Percentiles rank a stretch among this genome's conserved stretches.
Conservation (phyloP, 2,888 invertebrate species). For the Heteromurus nitidus region DNA sequence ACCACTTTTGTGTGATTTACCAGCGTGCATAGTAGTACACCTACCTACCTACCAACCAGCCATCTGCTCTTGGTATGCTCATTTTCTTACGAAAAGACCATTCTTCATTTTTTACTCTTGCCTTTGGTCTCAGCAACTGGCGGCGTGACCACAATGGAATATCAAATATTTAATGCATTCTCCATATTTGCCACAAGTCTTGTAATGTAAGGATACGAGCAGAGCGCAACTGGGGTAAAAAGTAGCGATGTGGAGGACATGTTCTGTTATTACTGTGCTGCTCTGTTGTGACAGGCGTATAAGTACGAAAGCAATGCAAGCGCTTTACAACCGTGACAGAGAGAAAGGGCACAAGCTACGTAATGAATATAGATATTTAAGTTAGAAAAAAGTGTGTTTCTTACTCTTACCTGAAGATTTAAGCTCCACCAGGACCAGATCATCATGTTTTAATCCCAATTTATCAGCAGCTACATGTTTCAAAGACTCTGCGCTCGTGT, state of each 20-base stretch:
- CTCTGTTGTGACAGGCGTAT: too few relatives aligned
- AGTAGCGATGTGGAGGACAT: too few relatives aligned
- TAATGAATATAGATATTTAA: background rate
- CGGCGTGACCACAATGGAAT: slow-evolving; percentile 53
- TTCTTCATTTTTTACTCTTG: slow-evolving; percentile 1
- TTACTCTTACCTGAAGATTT: slow-evolving; percentile 80
- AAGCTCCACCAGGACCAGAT: slow-evolving; percentile 84
- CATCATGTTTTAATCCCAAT: slow-evolving; percentile 82
- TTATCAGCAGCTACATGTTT: slow-evolving; percentile 85
- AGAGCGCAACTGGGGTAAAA: too few relatives aligned
- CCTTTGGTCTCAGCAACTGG: slow-evolving; percentile 17
- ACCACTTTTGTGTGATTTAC: background rate
- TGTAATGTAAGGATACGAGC: background rate
- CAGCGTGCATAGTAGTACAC: background rate
- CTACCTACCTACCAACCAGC: too few relatives aligned
- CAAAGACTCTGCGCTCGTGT: slow-evolving; percentile 83
- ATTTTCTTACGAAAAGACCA: background rate
- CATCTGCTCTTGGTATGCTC: too few relatives aligned
- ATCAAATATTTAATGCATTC: slow-evolving; percentile 47
- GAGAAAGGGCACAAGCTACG: too few relatives aligned
- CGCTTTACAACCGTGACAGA: too few relatives aligned
- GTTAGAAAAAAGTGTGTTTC: slow-evolving; percentile 2
- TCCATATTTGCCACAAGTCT: slow-evolving; percentile 9
- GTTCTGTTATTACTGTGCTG: too few relatives aligned
- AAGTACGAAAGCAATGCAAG: too few relatives aligned